Conservation (phyloP, 2,797 vertebrate species). For the Agapornis canus region DNA sequence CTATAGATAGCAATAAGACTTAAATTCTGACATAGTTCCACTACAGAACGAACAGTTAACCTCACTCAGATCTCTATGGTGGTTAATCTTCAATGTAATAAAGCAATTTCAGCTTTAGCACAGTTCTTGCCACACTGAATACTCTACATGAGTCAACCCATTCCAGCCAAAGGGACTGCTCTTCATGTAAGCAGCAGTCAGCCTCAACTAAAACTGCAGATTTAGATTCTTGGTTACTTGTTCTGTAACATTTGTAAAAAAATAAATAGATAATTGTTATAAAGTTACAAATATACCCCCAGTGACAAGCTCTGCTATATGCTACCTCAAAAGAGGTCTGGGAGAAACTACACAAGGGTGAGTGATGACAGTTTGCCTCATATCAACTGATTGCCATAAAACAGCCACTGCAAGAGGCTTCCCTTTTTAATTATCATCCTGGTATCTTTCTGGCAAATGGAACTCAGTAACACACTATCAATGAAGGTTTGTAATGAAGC, state of each 20-base stretch:
- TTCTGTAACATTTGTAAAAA: not conserved
- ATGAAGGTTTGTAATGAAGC: not conserved
- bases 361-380: not conserved
- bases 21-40: not conserved
- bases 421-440: not conserved
- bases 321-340: not conserved
- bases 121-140: not conserved
- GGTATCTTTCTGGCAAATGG: constrained; percentile 31
- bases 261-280: not conserved
- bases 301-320: not conserved
- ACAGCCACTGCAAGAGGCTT: not conserved
- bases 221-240: not conserved
- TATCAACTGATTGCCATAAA: not conserved
- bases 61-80: not conserved
- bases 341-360: not conserved
- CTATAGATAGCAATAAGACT: not conserved
- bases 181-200: not conserved
- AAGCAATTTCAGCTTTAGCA: not conserved
- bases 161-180: not conserved
- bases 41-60: not conserved
- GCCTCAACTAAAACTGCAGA: not conserved
- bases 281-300: not conserved
- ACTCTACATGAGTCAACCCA: not conserved
- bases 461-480: not conserved
- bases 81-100: not conserved